Evolutionary conservation across 2,797 vertebrate genomes (phyloP), one percentile per base, ranked within the genome.

Genomic region (Triplophysa yarkandensis): DNA sequence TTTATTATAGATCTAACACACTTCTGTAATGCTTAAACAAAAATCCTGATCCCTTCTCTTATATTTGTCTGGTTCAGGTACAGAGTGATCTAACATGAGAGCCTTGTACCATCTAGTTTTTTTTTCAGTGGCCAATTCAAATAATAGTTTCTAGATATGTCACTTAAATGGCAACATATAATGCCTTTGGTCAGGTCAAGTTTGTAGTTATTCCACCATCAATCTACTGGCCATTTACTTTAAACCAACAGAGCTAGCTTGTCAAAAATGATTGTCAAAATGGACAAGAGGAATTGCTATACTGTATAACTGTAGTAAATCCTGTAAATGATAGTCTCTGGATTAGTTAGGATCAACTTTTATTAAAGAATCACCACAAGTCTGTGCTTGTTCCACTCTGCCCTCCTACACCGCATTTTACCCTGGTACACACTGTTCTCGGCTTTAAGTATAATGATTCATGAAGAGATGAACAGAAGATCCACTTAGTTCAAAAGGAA

Each of bases 351-450:
- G 71, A 76, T 74, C 44, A 25, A n/a, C 13, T 25, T 65, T 57
- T 55, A 65, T 23, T 44, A 54, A 54, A 63, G 50, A 55, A 41
- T n/a, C 23, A 39, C 27, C 9, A 25, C 71, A 80, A 66, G 81
- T 43, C 68, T 21, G 4, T 63, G 55, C 81, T 78, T 74, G 76
- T 80, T 78, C 17, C 52, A 50, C 28, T 65, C 39, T 78, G 71
- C 58, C 44, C 60, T 78, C 39, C 50, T 65, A 67, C 76, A 54
- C 11, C 52, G 43, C 32, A 19, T 30, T 39, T 63, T 39, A 64
- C 46, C 30, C 1, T 34, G 16, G 72, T 62, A 73, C 72, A 66
- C 3, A 6, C 25, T 67, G 78, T 80, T 80, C 78, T 64, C 41
- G 14, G 63, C 8, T 27, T 64, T 60, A 68, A 30, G 61, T 54